Base-by-base conservation (phyloP, 2,113 vertebrate species). In the Lipophrys pholis region DNA sequence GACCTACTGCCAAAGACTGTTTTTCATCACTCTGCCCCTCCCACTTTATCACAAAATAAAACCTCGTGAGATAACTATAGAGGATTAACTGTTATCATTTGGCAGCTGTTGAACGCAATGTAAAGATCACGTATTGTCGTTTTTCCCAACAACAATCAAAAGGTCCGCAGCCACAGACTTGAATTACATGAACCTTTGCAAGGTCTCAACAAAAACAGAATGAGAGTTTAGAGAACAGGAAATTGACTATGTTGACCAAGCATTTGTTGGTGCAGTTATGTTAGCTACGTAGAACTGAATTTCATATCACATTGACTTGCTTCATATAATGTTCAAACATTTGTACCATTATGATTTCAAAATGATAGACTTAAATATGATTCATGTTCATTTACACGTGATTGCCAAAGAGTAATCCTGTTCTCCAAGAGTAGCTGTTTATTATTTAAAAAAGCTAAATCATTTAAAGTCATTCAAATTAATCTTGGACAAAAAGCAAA, bases 71-170 rank as follows among this genome's bases (percentile, higher is more conserved):
- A 2, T 1, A 53, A 42, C 12, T 3, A 55, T 55, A 16, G 56
- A 56, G 39, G 53, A 35, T 2, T 39, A 60, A 56, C 40, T 54
- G 61, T 56, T 74, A 71, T 8, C 12, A 61, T 65, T 60, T 69
- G 40, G 17, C 14, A 55, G 14, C 46, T 0, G 2, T 40, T n/a
- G 11, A 30, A 14, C 16, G 8, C 5, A 6, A 6, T 45, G 14
- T 49, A 61, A 14, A 14, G 30, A 69, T 38, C 15, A 48, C 5
- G 7, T 3, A 8, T 50, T 12, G 16, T 45, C 21, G 53, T 16
- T 36, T n/a, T 6, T 35, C 35, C 40, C 11, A 59, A 7, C 11
- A 48, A 15, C 14, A 48, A 48, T n/a, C 12, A 48, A 43, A 48
- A 40, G 62, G 21, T 30, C 21, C 21, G 21, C 21, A 30, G 21